Evolutionary conservation across 2,113 vertebrate genomes (phyloP).

Genomic region (Neodontobutis hainanensis): DNA sequence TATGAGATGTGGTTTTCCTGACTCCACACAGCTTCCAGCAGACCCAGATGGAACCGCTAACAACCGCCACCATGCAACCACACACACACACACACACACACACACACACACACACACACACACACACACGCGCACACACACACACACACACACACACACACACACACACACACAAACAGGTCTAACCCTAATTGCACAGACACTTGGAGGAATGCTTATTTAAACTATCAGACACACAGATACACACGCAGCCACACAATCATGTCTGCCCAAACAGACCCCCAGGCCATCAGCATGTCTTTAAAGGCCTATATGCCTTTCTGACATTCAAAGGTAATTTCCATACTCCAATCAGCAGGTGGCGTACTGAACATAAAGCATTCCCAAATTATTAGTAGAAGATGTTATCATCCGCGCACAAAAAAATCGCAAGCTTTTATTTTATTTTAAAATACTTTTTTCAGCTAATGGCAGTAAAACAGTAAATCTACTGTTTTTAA

Average conservation of each 20-base stretch:
- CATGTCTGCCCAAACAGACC: slow-evolving; percentile 32
- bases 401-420: no score
- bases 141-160: slow-evolving; percentile 36
- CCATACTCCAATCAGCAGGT: not conserved
- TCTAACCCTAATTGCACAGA: slow-evolving; percentile 71
- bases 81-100: slow-evolving; percentile 58
- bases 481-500: no score
- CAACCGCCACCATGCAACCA: slow-evolving; percentile 66
- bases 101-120: slow-evolving; percentile 42
- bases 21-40: slow-evolving; percentile 93
- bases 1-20: slow-evolving; percentile 99
- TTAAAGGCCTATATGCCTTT: slow-evolving; percentile 11
- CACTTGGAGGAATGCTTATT: slow-evolving; percentile 72
- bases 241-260: slow-evolving; percentile 51
- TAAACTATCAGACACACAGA: slow-evolving; percentile 60
- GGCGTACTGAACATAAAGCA: not conserved
- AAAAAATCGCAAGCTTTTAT: no score
- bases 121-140: slow-evolving; percentile 58
- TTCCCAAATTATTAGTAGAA: not conserved
- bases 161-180: slow-evolving; percentile 60
- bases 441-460: not conserved
- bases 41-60: slow-evolving; percentile 97
- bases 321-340: not conserved
- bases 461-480: no score
- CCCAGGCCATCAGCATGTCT: slow-evolving; percentile 30